phyloP scores from a whole-genome alignment of 2,888 invertebrate species.

The Nomada ferruginata region DNA sequence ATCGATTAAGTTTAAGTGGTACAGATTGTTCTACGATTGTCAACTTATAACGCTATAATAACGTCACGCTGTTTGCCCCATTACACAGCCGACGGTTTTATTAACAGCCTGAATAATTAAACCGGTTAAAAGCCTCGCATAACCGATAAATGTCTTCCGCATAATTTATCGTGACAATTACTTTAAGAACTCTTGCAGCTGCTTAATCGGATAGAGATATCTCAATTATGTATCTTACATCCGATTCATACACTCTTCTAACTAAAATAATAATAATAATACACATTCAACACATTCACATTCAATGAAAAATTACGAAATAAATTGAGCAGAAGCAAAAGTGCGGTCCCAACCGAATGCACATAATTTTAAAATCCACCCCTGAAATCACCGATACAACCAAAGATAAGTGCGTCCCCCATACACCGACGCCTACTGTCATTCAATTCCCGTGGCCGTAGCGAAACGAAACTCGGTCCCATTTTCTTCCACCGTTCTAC shows the following conservation, averaged over 20 bases:
- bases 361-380: no score
- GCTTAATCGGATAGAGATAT: neutral
- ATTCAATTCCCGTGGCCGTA: constrained; percentile 50
- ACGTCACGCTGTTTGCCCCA: neutral
- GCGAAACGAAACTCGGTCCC: constrained; percentile 34
- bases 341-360: no score
- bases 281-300: no score
- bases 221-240: neutral
- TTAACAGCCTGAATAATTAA: neutral
- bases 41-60: constrained; percentile 11
- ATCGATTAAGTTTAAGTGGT: constrained; percentile 18
- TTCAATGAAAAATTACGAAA: no score
- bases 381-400: no score
- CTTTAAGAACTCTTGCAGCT: neutral
- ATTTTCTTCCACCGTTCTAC: constrained; percentile 20
- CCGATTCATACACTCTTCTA: no score
- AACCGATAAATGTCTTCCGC: neutral
- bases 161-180: neutral
- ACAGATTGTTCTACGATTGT: constrained; percentile 6
- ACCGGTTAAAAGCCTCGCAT: neutral
- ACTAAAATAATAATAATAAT: no score
- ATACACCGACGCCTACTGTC: constrained; percentile 30
- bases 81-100: constrained; percentile 1
- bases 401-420: no score
- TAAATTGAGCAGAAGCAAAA: no score